Percentiles rank a stretch among this genome's conserved stretches.
Evolutionary conservation across 37 sponge, comb jelly and placozoan species (phyloP).

Genomic region (Geodia barretti): DNA sequence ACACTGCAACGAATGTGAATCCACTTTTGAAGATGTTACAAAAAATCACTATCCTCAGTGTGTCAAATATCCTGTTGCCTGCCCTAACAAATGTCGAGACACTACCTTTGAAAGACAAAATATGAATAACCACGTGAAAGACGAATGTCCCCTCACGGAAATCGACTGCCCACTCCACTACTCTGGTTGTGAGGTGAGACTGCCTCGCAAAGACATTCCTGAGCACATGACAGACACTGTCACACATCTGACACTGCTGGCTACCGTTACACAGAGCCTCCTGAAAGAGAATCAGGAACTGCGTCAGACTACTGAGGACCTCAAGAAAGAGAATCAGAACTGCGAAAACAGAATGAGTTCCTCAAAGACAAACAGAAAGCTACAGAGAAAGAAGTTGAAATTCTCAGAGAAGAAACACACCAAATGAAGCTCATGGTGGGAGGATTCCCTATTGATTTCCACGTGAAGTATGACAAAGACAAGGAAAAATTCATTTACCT

Average conservation of each 20-base stretch:
- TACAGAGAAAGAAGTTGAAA: neutral
- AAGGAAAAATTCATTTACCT: neutral
- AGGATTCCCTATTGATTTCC: neutral
- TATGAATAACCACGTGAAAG: constrained; percentile 18
- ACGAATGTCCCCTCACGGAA: constrained; percentile 18
- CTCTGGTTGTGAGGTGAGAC: constrained; percentile 29
- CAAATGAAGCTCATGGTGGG: neutral
- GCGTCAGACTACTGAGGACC: neutral
- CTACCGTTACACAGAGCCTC: constrained; percentile 18
- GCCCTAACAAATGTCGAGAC: constrained; percentile 30
- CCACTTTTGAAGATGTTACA: constrained; percentile 30
- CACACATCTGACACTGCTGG: constrained; percentile 22
- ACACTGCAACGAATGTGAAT: constrained; percentile 36
- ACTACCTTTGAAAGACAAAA: constrained; percentile 33
- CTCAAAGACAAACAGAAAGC: neutral
- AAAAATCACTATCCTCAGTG: constrained; percentile 28
- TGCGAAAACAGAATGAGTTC: no score
- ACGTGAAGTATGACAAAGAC: neutral
- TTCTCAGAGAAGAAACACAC: neutral
- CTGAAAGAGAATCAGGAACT: neutral
- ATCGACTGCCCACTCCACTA: constrained; percentile 19
- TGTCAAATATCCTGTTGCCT: constrained; percentile 9
- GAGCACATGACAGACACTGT: constrained; percentile 16
- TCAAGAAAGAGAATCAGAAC: no score
- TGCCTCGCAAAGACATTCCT: constrained; percentile 17